Evolutionary conservation across 2,888 invertebrate species (phyloP).

Genomic region (Lasioglossum oenotherae): DNA sequence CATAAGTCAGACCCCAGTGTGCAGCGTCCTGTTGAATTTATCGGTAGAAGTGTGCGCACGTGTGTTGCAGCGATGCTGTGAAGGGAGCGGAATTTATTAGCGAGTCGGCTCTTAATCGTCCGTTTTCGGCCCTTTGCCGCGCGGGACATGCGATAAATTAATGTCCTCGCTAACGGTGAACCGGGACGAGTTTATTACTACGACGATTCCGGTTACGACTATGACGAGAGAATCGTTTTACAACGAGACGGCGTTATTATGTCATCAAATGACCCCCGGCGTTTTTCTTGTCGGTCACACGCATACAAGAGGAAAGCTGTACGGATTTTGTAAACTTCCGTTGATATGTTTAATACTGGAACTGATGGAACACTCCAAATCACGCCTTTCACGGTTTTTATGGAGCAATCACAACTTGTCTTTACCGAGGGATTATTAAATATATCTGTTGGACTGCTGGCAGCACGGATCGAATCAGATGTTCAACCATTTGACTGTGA

Average conservation of each 20-base stretch:
- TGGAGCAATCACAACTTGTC: not conserved
- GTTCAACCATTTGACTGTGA: not conserved
- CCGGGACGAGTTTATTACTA: slow-evolving; percentile 19
- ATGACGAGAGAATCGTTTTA: not conserved
- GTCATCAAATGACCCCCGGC: not conserved
- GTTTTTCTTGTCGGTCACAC: not conserved
- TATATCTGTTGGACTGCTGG: not conserved
- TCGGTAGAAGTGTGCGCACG: not conserved
- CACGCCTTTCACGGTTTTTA: not conserved
- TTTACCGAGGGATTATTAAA: not conserved
- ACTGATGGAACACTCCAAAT: not conserved
- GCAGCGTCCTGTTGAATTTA: slow-evolving; percentile 8
- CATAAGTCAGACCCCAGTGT: slow-evolving; percentile 24
- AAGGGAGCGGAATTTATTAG: slow-evolving; percentile 27
- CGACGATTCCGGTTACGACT: not conserved
- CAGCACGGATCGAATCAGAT: not conserved
- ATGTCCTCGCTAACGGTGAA: slow-evolving; percentile 10
- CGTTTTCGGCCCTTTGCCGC: not conserved
- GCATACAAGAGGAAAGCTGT: not conserved
- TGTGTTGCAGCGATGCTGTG: not conserved
- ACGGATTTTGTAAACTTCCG: not conserved
- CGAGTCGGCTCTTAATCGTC: slow-evolving; percentile 1
- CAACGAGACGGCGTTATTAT: not conserved
- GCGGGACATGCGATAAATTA: not conserved
- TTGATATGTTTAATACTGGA: not conserved